A percentile compares a stretch with the other conserved stretches of the same genome.
phyloP scores from a whole-genome alignment of 2,888 invertebrate species.

The Calliopum simillimum region DNA sequence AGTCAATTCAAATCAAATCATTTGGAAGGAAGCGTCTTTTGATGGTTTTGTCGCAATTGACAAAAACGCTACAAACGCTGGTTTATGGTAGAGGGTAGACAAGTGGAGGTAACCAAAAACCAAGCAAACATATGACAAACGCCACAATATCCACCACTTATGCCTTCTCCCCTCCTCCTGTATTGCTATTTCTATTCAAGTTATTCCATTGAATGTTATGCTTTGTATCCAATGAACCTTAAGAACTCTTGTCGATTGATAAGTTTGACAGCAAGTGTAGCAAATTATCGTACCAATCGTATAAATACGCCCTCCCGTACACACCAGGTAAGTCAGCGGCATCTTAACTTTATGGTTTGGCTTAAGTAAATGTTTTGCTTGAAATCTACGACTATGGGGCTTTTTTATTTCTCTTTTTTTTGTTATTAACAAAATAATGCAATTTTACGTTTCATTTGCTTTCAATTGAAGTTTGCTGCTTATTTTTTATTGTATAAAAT shows the following conservation, averaged over 20 bases:
- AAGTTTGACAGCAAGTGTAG: constrained; percentile 48
- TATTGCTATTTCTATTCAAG: constrained; percentile 52
- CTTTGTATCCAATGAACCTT: constrained; percentile 17
- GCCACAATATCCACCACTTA: constrained; percentile 11
- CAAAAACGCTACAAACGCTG: constrained; percentile 48
- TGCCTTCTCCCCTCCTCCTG: constrained; percentile 32
- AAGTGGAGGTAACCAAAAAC: constrained; percentile 15
- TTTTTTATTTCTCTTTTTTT: background rate
- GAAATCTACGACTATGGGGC: background rate
- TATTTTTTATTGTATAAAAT: constrained; percentile 15
- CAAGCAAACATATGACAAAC: background rate
- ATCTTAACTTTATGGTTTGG: constrained; percentile 51
- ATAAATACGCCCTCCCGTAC: constrained; percentile 32
- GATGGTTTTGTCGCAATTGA: constrained; percentile 55
- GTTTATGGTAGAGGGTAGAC: background rate
- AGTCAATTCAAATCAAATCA: constrained; percentile 65
- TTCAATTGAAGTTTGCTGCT: constrained; percentile 25
- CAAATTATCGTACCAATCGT: constrained; percentile 42
- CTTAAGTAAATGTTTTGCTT: constrained; percentile 45
- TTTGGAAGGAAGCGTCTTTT: constrained; percentile 64
- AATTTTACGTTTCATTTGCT: constrained; percentile 24
- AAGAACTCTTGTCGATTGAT: constrained; percentile 8
- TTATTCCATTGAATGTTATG: constrained; percentile 60
- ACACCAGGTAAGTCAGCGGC: constrained; percentile 54
- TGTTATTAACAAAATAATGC: constrained; percentile 22